Conservation (phyloP, 2,888 invertebrate species). For the Agonopterix subpropinquella region DNA sequence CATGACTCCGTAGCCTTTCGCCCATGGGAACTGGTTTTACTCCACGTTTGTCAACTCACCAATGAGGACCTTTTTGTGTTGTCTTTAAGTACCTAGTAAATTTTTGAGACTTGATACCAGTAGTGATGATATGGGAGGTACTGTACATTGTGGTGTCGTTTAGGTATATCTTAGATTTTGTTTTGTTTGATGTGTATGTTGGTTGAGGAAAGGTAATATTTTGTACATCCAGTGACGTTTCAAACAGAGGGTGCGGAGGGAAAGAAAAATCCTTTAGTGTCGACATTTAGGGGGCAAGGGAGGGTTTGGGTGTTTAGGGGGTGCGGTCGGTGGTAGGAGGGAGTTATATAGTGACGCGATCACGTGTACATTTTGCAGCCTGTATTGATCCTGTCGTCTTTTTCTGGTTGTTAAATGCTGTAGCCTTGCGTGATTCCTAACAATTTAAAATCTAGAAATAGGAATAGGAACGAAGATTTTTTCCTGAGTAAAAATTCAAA, state of each 20-base stretch:
- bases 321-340: slow-evolving; percentile 59
- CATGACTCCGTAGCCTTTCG: slow-evolving; percentile 29
- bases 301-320: slow-evolving; percentile 60
- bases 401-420: slow-evolving; percentile 51
- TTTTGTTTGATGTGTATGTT: slow-evolving; percentile 4
- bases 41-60: slow-evolving; percentile 25
- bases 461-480: no score
- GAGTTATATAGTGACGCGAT: slow-evolving; percentile 73
- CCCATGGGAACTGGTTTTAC: slow-evolving; percentile 56
- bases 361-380: slow-evolving; percentile 74
- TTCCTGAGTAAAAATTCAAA: no score
- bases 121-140: no score
- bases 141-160: no score
- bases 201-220: slow-evolving; percentile 3
- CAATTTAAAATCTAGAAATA: background rate
- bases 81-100: no score
- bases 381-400: slow-evolving; percentile 69
- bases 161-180: background rate
- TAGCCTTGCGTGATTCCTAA: slow-evolving; percentile 39
- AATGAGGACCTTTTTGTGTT: no score
- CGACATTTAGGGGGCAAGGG: slow-evolving; percentile 47
- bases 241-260: slow-evolving; percentile 32
- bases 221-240: slow-evolving; percentile 20
- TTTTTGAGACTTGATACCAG: no score
- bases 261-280: slow-evolving; percentile 60